Evolutionary conservation across 1,140 invertebrate genomes (phyloP), one percentile per base, ranked within the genome.

Genomic region (Brevipalpus yothersi): DNA sequence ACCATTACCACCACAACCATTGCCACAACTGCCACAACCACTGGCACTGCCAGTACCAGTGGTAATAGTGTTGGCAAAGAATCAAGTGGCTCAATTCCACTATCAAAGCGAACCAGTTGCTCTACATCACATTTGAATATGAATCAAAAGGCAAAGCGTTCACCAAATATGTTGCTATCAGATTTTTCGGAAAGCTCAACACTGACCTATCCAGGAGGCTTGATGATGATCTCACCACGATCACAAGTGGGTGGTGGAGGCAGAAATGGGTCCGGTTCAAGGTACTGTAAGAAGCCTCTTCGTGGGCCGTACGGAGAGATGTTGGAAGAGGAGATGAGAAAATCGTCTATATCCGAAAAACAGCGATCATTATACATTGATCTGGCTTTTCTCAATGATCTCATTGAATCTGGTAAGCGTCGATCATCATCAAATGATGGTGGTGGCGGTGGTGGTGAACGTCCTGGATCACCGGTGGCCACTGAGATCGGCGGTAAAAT

Each of bases 271-370:
- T 31, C 31, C 31, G 1, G 49, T 19, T 19, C 49, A 19, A 72
- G 82, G 4, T 85, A 82, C 65, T 80, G 79, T 11, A 84, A 84
- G 68, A 64, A 65, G 41, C 71, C 82, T 17, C 70, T 85, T 0
- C 73, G 83, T 19, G 83, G 83, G 8, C 83, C 83, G 4, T 85
- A 84, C 66, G 82, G 82, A 0, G 81, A 84, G 68, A 84, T 85
- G 82, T 71, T 86, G 13, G 83, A 85, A 68, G 81, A 82, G 2
- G 82, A 85, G 70, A 83, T 84, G 79, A 82, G 81, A 55, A 82
- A 82, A 67, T 67, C 71, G 10, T 51, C 49, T 19, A 51, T 51
- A 19, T 51, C 49, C 12, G 49, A 51, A 19, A 51, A 51, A 19
- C 49, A 51, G n/a, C 12, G 49, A 17, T 51, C 49, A 51, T 17